These are phyloP conservation scores for Mactra quadrangularis DNA, from an alignment of 1,140 invertebrate genomes.

Conservation along the genomic window DNA sequence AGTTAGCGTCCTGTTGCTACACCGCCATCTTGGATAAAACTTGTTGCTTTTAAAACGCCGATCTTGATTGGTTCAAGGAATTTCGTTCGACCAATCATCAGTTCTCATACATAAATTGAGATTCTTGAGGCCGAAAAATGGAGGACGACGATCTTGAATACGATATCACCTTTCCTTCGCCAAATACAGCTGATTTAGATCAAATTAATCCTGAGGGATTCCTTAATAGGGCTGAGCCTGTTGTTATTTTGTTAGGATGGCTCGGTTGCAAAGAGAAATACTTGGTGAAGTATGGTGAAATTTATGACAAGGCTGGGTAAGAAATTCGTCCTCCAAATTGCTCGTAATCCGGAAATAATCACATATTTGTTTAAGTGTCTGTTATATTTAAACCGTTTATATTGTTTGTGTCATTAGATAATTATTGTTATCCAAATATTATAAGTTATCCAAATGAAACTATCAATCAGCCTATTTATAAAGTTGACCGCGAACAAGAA, in stretches of 20 bases:
- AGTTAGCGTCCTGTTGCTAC: constrained; percentile 70
- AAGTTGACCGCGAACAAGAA: too few relatives aligned
- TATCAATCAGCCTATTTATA: too few relatives aligned
- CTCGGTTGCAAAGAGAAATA: constrained; percentile 91
- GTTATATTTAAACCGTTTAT: constrained; percentile 1
- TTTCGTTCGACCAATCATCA: constrained; percentile 18
- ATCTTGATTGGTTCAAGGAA: constrained; percentile 57
- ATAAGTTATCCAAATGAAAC: too few relatives aligned
- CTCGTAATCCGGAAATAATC: not conserved
- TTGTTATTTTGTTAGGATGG: constrained; percentile 91
- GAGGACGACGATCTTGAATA: constrained; percentile 75
- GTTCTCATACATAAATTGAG: not conserved
- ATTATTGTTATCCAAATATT: too few relatives aligned
- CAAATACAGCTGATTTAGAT: constrained; percentile 41
- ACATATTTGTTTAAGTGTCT: too few relatives aligned
- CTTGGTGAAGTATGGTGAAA: constrained; percentile 90
- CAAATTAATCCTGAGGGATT: constrained; percentile 51
- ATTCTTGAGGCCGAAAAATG: constrained; percentile 56
- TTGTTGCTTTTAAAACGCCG: constrained; percentile 27
- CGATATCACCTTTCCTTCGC: constrained; percentile 73
- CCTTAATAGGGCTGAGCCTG: constrained; percentile 82
- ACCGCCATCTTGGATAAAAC: constrained; percentile 60
- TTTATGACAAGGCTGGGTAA: constrained; percentile 90
- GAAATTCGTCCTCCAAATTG: constrained; percentile 48
- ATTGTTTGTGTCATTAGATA: too few relatives aligned